Base-by-base conservation (phyloP, 2,797 vertebrate genomes). In the Acrossocheilus wenchowensis region DNA sequence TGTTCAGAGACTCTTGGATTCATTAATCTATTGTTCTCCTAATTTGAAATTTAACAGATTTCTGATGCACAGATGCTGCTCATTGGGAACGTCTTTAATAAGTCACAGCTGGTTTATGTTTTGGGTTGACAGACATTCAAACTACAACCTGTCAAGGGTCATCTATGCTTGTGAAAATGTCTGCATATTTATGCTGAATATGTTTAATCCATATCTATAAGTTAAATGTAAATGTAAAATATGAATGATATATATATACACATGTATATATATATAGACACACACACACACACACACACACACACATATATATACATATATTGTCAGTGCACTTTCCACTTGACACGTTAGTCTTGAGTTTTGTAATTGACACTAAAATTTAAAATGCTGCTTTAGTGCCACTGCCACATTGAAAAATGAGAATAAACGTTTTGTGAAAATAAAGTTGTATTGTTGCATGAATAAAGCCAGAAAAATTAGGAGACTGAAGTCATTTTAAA, bases 21-120 rank as follows among this genome's bases (percentile, higher is more conserved):
- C n/a, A 82, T 87, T 79, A 50, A 60, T 54, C 62, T 78, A 34
- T 78, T 87, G 41, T 82, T 45, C 43, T 30, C 10, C 30, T 82
- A 82, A 75, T 83, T 52, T 52, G 41, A 75, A 77, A 50, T 45
- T 19, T 41, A 72, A 90, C 43, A 39, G 36, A 14, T 78, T 81
- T 83, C 39, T 1, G 26, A 78, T 78, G 9, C 23, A 68, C 4
- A 5, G 6, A 34, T 60, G 26, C 62, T 41, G 85, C 21, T 74
- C 12, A 64, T 57, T 84, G 26, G 14, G 34, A 73, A 82, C 23
- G 6, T 57, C 54, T 60, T 84, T 78, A 62, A 57, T 75, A n/a
- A 75, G 43, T 57, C 6, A 12, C 11, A 52, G 34, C 41, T 64
- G 14, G 11, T 11, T 14, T 62, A 66, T 50, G 30, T 68, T 34